Evolutionary conservation across 2,113 vertebrate species (phyloP).

Genomic region (Zapornia atra): DNA sequence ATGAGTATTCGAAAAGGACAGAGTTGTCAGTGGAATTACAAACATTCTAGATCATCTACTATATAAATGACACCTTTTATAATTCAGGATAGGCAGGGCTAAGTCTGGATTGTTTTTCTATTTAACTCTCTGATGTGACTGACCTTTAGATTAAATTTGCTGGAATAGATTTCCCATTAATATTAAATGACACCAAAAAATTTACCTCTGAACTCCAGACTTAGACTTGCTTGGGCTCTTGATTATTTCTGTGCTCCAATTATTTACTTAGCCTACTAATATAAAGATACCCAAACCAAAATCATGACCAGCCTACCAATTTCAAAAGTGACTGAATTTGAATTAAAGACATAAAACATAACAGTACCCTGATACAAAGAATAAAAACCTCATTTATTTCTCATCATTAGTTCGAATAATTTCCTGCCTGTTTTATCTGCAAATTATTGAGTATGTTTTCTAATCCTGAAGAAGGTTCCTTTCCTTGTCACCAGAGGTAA

Average conservation of each 20-base stretch:
- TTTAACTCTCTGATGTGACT: slow-evolving; percentile 35
- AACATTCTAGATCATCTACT: neutral
- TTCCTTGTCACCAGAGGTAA: neutral
- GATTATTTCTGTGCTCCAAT: slow-evolving; percentile 30
- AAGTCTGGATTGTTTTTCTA: slow-evolving; percentile 50
- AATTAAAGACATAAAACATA: slow-evolving; percentile 10
- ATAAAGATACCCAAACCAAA: slow-evolving; percentile 10
- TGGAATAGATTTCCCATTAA: slow-evolving; percentile 57
- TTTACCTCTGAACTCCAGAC: slow-evolving; percentile 18
- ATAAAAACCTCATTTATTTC: neutral
- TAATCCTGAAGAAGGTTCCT: neutral
- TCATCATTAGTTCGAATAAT: slow-evolving; percentile 24
- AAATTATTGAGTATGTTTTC: neutral
- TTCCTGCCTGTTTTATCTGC: slow-evolving; percentile 29
- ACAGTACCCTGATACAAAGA: neutral
- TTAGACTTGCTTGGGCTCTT: slow-evolving; percentile 11
- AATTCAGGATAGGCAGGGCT: slow-evolving; percentile 31
- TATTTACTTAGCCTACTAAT: slow-evolving; percentile 42
- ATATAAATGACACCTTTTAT: slow-evolving; percentile 44
- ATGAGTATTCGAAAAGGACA: neutral
- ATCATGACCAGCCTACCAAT: slow-evolving; percentile 2
- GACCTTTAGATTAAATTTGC: slow-evolving; percentile 69
- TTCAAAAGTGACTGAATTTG: slow-evolving; percentile 25
- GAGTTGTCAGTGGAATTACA: neutral
- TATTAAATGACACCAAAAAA: slow-evolving; percentile 49